Percentiles rank a stretch among this genome's conserved stretches.
These are phyloP conservation scores for Ypsolopha scabrella DNA, from an alignment of 2,888 invertebrate genomes.

Conservation along the genomic window DNA sequence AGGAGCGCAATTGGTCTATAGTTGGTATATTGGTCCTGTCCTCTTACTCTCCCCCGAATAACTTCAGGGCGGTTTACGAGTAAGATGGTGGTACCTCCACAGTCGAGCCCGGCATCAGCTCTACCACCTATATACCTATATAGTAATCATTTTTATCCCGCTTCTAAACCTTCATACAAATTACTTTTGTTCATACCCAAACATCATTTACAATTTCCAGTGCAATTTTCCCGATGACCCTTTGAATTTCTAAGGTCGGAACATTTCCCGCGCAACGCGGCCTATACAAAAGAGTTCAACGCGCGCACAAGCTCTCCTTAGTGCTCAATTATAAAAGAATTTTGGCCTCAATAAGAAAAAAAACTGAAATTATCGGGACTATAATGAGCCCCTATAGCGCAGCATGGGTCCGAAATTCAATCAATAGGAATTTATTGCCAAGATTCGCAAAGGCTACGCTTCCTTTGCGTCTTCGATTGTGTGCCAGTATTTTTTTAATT, in stretches of 20 bases:
- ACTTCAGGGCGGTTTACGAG: too few species aligned
- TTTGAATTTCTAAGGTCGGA: too few species aligned
- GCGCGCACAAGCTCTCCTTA: constrained; percentile 17
- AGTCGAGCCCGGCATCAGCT: too few species aligned
- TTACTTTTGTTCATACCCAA: not conserved
- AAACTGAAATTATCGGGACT: constrained; percentile 42
- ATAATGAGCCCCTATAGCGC: constrained; percentile 68
- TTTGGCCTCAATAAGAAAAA: constrained; percentile 19
- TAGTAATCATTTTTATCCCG: too few species aligned
- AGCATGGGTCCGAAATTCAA: constrained; percentile 67
- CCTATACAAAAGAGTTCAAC: constrained; percentile 10
- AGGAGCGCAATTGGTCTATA: too few species aligned
- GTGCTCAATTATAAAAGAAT: constrained; percentile 5
- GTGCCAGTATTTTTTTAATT: constrained; percentile 20
- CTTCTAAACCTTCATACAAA: not conserved
- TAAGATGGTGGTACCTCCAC: too few species aligned
- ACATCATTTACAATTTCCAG: not conserved
- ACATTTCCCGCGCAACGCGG: not conserved
- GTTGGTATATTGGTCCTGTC: too few species aligned
- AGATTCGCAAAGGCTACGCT: constrained; percentile 62
- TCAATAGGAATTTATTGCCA: constrained; percentile 67
- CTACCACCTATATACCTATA: too few species aligned
- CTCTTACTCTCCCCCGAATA: too few species aligned
- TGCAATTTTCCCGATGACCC: not conserved
- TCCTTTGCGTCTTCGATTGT: constrained; percentile 48